These are phyloP conservation scores for Pegea sp. DNA, from an alignment of 23 tunicate genomes.

Conservation along the genomic window DNA sequence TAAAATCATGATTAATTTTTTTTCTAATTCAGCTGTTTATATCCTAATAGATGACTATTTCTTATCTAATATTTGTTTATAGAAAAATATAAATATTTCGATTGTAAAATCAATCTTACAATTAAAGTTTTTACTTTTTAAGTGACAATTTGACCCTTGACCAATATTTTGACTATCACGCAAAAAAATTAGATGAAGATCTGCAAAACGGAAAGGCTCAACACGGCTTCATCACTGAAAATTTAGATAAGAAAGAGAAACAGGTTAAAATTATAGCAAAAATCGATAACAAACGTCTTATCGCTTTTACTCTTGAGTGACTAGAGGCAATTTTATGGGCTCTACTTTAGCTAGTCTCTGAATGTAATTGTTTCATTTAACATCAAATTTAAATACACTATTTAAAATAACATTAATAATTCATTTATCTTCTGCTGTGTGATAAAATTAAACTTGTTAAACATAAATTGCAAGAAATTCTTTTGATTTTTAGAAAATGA, in stretches of 20 bases:
- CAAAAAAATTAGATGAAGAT: constrained; percentile 20
- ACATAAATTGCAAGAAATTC: not conserved
- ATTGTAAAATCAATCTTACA: not conserved
- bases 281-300: not conserved
- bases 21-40: too few species aligned
- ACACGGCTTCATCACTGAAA: constrained; percentile 1
- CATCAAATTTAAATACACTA: not conserved
- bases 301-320: not conserved
- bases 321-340: not conserved
- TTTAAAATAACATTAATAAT: not conserved
- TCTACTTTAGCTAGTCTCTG: not conserved
- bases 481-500: constrained; percentile 7
- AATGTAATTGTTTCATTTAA: not conserved
- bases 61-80: not conserved
- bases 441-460: not conserved
- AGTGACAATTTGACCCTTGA: constrained; percentile 14
- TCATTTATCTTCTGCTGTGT: not conserved
- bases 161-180: constrained; percentile 41
- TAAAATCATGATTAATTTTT: too few species aligned
- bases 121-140: not conserved
- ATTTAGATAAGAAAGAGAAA: constrained; percentile 1
- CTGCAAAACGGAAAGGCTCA: constrained; percentile 6
- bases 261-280: not conserved
- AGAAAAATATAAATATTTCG: not conserved
- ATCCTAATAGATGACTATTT: not conserved